Base-by-base conservation (phyloP, 2,113 vertebrate genomes). In the Tachysurus vachellii region DNA sequence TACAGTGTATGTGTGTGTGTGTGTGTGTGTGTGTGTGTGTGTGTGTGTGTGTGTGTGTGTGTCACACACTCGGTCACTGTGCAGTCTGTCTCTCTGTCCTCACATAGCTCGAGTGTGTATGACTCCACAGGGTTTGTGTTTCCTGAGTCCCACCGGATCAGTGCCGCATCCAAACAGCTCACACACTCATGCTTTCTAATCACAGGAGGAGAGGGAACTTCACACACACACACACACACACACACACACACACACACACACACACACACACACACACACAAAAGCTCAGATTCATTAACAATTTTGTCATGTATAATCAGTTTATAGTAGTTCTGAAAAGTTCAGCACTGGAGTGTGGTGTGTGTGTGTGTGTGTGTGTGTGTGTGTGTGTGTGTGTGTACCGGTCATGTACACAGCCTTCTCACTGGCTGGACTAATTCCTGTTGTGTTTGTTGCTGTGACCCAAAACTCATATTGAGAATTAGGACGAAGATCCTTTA, bases 381-480 rank as follows among this genome's bases (percentile, higher is more conserved):
- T 70, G 76, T 80, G 54, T 80, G 66, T 83, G 57, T 75, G 80
- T 82, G 68, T 73, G 31, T 77, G 81, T 57, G 16, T 95, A 99
- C 98, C 98, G 90, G 97, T 99, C 94, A 97, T 94, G 88, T 98
- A 98, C 23, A 97, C 95, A 0, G 95, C 95, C 85, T 92, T 94
- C 92, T 99, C 97, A 47, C 98, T 99, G 26, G 95, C 93, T 9
- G 96, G 96, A 83, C 98, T 98, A 91, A 93, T 91, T 44, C 98
- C 98, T 0, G 97, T 96, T 64, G 94, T 95, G 91, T 99, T 99
- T 87, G 95, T 93, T 28, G 98, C 98, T 3, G 94, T 97, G 87
- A 98, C 97, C 97, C 97, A 99, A 86, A 99, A 97, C 89, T 99
- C 97, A 57, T 99, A 99, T 89, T 98, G 97, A 23, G 96, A 96